These are phyloP conservation scores for Adoxophyes honmai DNA, from an alignment of 1,140 invertebrate genomes.

Conservation along the genomic window DNA sequence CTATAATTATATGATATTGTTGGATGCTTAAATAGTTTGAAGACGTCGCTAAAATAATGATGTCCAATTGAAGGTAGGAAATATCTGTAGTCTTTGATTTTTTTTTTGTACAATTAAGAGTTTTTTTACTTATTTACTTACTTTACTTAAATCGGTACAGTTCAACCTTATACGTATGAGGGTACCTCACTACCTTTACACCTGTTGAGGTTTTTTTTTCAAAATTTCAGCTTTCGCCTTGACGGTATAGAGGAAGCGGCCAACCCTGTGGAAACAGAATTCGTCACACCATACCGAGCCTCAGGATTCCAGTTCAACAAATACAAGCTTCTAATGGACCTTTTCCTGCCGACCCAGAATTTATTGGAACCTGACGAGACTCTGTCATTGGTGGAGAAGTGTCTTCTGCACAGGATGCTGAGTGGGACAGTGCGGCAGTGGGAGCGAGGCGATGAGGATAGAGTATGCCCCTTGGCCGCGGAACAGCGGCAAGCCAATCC, in stretches of 20 bases:
- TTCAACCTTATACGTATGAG: too few relatives aligned
- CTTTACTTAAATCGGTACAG: too few relatives aligned
- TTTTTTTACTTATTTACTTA: too few relatives aligned
- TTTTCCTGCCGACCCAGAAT: constrained; percentile 77
- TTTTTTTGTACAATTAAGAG: too few relatives aligned
- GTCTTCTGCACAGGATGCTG: constrained; percentile 79
- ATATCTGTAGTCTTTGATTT: too few relatives aligned
- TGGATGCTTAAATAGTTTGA: too few relatives aligned
- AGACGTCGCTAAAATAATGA: too few relatives aligned
- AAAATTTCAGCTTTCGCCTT: constrained; percentile 76
- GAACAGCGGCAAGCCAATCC: constrained; percentile 40
- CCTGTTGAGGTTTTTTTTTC: not conserved
- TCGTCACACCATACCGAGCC: constrained; percentile 78
- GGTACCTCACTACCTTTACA: too few relatives aligned
- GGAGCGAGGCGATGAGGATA: constrained; percentile 73
- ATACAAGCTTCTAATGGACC: constrained; percentile 78
- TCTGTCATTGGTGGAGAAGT: constrained; percentile 75
- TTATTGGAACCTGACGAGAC: constrained; percentile 63
- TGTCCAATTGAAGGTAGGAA: too few relatives aligned
- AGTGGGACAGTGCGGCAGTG: constrained; percentile 78
- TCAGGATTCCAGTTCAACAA: constrained; percentile 79
- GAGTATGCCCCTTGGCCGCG: constrained; percentile 66
- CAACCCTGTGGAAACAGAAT: constrained; percentile 62
- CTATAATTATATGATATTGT: too few relatives aligned
- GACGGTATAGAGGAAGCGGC: constrained; percentile 79